Evolutionary conservation across 2,113 vertebrate genomes (phyloP).

Genomic region (Indri indri): DNA sequence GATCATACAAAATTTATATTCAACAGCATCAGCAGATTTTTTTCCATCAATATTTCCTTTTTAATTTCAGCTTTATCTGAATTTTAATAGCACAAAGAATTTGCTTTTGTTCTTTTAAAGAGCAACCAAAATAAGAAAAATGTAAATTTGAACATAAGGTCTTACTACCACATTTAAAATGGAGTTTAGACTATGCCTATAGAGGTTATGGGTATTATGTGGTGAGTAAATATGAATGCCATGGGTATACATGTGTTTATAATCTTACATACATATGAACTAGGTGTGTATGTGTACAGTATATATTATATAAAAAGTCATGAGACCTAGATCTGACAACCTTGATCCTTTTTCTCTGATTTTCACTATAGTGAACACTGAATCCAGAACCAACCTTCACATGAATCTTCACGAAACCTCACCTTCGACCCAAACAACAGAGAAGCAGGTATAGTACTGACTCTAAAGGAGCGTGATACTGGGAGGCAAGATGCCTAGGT

Average conservation of each 20-base stretch:
- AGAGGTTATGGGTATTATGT: neutral
- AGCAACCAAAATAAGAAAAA: conserved; percentile 50
- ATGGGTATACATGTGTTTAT: neutral
- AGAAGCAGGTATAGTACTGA: conserved; percentile 56
- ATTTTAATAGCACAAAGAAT: conserved; percentile 54
- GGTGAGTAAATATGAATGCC: neutral
- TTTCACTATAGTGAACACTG: conserved; percentile 60
- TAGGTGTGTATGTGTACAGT: neutral
- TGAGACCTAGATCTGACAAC: conserved; percentile 9
- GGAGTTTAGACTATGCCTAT: neutral
- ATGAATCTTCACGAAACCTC: conserved; percentile 40
- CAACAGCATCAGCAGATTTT: conserved; percentile 64
- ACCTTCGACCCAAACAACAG: conserved; percentile 40
- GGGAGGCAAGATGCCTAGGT: neutral
- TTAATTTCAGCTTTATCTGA: conserved; percentile 69
- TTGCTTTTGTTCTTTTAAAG: conserved; percentile 58
- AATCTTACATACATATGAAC: neutral
- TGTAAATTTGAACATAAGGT: neutral
- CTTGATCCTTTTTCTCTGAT: conserved; percentile 51
- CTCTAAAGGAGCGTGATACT: neutral
- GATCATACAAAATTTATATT: conserved; percentile 69
- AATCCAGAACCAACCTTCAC: conserved; percentile 32
- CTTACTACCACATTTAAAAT: neutral
- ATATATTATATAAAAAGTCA: neutral
- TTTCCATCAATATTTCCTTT: conserved; percentile 73